Evolutionary conservation across 2,113 vertebrate genomes (phyloP), one percentile per base, ranked within the genome.

Genomic region (Neogobius melanostomus): DNA sequence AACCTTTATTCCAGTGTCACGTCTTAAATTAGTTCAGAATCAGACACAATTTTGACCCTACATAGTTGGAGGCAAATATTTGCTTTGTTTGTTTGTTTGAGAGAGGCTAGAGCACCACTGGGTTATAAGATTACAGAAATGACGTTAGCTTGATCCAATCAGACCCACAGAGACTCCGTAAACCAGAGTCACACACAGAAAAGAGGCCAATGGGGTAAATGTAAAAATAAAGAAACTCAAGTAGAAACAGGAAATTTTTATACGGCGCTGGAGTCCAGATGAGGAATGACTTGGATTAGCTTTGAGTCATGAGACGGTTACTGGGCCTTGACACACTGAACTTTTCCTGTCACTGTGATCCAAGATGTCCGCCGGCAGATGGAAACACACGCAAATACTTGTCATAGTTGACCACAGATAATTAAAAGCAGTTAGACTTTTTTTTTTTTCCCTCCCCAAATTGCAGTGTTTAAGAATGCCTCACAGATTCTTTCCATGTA

Each of bases 101-200:
- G 28, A 36, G 28, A 36, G 3, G 53, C 11, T 21, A 17, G 9
- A 54, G 9, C 8, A 9, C 21, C 64, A 83, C 85, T 62, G 56
- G 74, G 42, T 88, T 80, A 85, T 86, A 49, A 57, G 77, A 89
- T 90, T 84, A 81, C n/a, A 75, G 72, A 87, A 89, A 87, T 79
- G 0, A 78, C 72, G 73, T 87, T 83, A 82, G 67, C 14, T 52
- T 82, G 81, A 90, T 90, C 74, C 53, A 82, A 82, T 91, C 82
- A 75, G 71, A 45, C 66, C 14, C 21, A 63, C 8, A n/a, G 21
- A 68, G 43, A 80, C 65, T 50, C 47, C 8, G 66, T 14, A 66
- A 71, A 78, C 51, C 57, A 52, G 64, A 77, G 53, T 68, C 53
- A 21, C 3, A 53, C 66, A 63, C 51, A 54, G 0, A 75, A 43